phyloP scores from a whole-genome alignment of 1,140 invertebrate genomes.

The Rhizoglyphus robini region DNA sequence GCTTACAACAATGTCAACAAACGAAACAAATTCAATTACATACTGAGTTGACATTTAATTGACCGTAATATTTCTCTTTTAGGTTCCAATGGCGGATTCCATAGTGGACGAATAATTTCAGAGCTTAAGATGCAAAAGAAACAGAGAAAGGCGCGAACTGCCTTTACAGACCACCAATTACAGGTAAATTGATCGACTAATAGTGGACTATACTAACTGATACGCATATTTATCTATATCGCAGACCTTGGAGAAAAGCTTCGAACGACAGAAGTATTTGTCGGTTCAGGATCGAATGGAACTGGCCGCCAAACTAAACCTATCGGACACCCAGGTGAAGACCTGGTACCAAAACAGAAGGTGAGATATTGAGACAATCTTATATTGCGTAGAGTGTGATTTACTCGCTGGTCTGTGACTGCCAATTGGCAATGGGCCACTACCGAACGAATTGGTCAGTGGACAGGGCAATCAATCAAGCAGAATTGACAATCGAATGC shows the following conservation, averaged over 20 bases:
- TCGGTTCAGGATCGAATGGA: constrained; percentile 98
- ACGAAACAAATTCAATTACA: too few species aligned
- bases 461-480: neutral
- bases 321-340: constrained; percentile 97
- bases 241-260: constrained; percentile 78
- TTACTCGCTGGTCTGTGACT: neutral
- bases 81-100: neutral
- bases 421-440: too few species aligned
- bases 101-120: neutral
- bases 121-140: constrained; percentile 51
- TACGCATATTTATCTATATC: neutral
- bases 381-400: neutral
- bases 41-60: too few species aligned
- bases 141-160: constrained; percentile 89
- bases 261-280: constrained; percentile 95
- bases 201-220: neutral
- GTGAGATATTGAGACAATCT: constrained; percentile 43
- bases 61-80: too few species aligned
- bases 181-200: constrained; percentile 41
- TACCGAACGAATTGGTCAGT: too few species aligned
- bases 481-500: neutral
- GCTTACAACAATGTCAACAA: too few species aligned
- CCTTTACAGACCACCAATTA: constrained; percentile 95
- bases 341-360: constrained; percentile 99
- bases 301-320: constrained; percentile 80